Conservation (phyloP, 2,888 invertebrate genomes). For the Digitonthophagus gazella region DNA sequence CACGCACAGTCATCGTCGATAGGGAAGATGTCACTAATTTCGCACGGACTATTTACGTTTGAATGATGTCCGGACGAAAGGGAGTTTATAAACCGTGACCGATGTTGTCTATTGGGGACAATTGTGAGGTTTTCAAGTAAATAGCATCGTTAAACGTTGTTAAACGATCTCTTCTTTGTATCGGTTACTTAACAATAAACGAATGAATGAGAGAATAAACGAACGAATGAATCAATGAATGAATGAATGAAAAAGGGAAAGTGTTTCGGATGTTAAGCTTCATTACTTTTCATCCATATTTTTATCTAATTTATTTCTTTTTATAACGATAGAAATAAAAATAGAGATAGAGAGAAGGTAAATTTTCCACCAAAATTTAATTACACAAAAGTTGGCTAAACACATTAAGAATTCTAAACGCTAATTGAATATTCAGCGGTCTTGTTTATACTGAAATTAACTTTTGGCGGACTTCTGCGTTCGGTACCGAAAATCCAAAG, state of each 20-base stretch:
- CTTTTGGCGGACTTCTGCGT: conserved; percentile 33
- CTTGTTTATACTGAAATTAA: conserved; percentile 37
- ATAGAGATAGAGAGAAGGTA: background rate
- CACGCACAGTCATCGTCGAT: background rate
- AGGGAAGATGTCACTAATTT: background rate
- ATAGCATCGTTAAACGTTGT: background rate
- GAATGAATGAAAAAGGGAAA: no score
- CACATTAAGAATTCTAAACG: conserved; percentile 34
- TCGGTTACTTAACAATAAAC: no score
- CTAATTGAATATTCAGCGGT: conserved; percentile 34
- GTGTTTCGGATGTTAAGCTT: background rate
- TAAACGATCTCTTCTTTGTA: no score
- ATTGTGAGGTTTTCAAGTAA: background rate
- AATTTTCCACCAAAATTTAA: background rate
- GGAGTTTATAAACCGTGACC: background rate
- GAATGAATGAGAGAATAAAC: no score
- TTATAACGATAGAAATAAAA: background rate
- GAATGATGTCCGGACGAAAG: background rate
- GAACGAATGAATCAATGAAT: no score
- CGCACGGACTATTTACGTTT: background rate
- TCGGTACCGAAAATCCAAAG: conserved; percentile 9
- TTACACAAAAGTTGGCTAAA: conserved; percentile 23
- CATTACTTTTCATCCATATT: background rate
- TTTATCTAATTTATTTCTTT: background rate
- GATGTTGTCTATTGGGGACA: background rate